Evolutionary conservation across 2,113 vertebrate species (phyloP).

Genomic region (Megaceryle maxima): DNA sequence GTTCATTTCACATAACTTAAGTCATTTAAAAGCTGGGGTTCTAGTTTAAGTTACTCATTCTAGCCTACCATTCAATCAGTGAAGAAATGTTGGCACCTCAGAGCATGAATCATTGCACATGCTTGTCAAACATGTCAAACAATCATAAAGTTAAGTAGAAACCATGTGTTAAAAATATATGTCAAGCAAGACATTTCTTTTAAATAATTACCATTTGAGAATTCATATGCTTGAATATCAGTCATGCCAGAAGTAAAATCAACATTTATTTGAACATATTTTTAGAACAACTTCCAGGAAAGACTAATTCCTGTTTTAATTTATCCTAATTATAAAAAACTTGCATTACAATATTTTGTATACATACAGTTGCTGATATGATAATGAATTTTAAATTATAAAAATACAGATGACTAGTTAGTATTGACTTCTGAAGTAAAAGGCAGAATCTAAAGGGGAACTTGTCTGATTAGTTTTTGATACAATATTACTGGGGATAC

Average conservation of each 20-base stretch:
- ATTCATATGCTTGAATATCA: not conserved
- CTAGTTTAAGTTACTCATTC: not conserved
- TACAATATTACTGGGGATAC: not conserved
- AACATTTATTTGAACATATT: not conserved
- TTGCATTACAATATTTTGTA: not conserved
- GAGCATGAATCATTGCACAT: not conserved
- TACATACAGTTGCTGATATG: not conserved
- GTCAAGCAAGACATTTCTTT: not conserved
- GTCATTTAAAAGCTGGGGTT: not conserved
- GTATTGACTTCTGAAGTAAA: not conserved
- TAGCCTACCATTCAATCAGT: not conserved
- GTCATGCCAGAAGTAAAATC: not conserved
- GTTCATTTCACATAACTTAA: not conserved
- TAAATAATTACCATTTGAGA: not conserved
- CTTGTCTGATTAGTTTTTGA: not conserved
- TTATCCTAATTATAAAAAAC: not conserved
- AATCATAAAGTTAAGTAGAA: not conserved
- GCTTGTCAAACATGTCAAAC: not conserved
- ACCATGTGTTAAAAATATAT: not conserved
- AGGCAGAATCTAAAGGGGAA: not conserved
- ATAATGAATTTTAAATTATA: not conserved
- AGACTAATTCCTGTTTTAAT: not conserved
- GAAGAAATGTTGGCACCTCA: not conserved
- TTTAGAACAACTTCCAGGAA: not conserved
- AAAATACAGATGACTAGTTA: not conserved